phyloP scores from a whole-genome alignment of 2,113 vertebrate species.

The Agelaius phoeniceus region DNA sequence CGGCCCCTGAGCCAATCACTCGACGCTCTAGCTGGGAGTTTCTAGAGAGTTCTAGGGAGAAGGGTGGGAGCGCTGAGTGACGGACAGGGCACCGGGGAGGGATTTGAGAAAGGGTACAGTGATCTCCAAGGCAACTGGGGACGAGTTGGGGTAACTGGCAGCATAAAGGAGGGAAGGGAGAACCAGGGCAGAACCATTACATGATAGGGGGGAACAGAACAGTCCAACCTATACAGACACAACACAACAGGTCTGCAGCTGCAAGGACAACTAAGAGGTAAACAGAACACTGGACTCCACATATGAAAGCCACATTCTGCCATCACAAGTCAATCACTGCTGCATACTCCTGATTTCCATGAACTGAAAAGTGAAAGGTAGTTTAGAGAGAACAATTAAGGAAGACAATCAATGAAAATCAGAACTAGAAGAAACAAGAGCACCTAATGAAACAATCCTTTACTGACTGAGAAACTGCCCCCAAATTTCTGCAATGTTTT shows the following conservation, averaged over 20 bases:
- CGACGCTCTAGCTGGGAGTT: too few relatives aligned
- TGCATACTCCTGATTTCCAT: background rate
- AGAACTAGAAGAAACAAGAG: background rate
- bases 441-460: background rate
- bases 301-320: background rate
- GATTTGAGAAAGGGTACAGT: too few relatives aligned
- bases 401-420: background rate
- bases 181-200: too few relatives aligned
- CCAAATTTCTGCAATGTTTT: background rate
- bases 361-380: background rate
- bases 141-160: too few relatives aligned
- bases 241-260: background rate
- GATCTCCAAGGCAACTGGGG: too few relatives aligned
- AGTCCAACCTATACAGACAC: too few relatives aligned
- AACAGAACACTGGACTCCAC: background rate
- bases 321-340: background rate
- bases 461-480: background rate
- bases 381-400: background rate
- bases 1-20: too few relatives aligned
- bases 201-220: too few relatives aligned
- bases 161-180: too few relatives aligned
- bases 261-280: background rate
- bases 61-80: too few relatives aligned
- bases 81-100: too few relatives aligned
- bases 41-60: too few relatives aligned